A percentile compares a stretch with the other conserved stretches of the same genome.
Conservation (phyloP, 2,888 invertebrate species). For the Archips xylosteana region DNA sequence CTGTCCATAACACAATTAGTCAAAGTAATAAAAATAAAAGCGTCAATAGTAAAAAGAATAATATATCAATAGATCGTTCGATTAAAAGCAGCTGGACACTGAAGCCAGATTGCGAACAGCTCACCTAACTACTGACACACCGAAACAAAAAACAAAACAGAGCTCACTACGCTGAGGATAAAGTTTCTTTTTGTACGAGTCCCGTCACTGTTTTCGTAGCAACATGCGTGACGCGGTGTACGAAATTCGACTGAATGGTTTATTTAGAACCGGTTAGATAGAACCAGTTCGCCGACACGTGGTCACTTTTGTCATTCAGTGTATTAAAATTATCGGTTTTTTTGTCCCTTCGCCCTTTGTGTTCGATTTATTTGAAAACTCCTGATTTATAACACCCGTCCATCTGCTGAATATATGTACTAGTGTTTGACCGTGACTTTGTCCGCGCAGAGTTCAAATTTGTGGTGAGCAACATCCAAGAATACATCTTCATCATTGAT, state of each 20-base stretch:
- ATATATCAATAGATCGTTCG: conserved; percentile 73
- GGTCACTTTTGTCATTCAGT: conserved; percentile 79
- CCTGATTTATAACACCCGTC: conserved; percentile 53
- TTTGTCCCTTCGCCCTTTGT: conserved; percentile 65
- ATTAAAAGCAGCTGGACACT: conserved; percentile 71
- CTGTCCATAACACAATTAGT: not conserved
- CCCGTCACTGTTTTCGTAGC: conserved; percentile 30
- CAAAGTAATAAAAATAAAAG: conserved; percentile 26
- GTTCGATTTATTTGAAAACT: conserved; percentile 49
- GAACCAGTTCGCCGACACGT: conserved; percentile 80
- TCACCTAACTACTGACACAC: conserved; percentile 13
- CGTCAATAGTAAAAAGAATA: conserved; percentile 55
- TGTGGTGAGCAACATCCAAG: no score
- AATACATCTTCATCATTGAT: no score
- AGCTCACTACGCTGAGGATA: not conserved
- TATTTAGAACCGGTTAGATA: conserved; percentile 76
- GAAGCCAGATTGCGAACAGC: conserved; percentile 52
- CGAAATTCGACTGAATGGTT: conserved; percentile 79
- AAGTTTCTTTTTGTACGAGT: conserved; percentile 40
- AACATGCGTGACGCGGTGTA: conserved; percentile 56
- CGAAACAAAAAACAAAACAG: not conserved
- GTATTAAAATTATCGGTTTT: conserved; percentile 76
- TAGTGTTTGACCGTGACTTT: no score
- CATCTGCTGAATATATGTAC: conserved; percentile 22
- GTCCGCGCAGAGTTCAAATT: no score